Conservation (phyloP, 2,797 vertebrate genomes). For the Acanthis flammea region DNA sequence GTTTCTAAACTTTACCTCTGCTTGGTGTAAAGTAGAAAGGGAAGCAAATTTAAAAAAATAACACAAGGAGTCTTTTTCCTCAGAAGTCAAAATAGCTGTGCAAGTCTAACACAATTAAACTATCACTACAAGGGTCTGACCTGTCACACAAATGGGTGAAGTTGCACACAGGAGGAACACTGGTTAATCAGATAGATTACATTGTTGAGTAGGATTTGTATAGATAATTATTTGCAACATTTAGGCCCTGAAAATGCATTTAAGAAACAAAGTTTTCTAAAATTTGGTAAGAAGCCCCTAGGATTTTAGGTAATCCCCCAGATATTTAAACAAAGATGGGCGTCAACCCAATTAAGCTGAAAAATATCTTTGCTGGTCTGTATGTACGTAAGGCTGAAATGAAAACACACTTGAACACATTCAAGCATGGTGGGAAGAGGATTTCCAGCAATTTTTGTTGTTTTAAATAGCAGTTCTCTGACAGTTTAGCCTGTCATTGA, state of each 20-base stretch:
- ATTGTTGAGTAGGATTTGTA: background rate
- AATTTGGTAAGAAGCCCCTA: background rate
- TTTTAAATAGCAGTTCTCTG: slow-evolving; percentile 24
- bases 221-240: background rate
- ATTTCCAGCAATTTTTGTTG: slow-evolving; percentile 23
- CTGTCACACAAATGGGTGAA: background rate
- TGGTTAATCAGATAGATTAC: background rate
- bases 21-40: background rate
- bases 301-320: background rate
- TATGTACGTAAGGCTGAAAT: background rate
- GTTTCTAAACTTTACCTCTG: background rate
- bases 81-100: background rate
- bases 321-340: background rate
- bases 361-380: background rate
- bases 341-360: background rate
- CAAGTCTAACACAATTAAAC: background rate
- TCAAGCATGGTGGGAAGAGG: background rate
- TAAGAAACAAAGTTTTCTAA: background rate
- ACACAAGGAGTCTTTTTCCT: background rate
- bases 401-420: background rate
- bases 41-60: background rate
- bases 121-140: background rate
- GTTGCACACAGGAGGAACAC: background rate
- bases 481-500: slow-evolving; percentile 39
- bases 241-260: background rate